Conservation (phyloP, 2,797 vertebrate genomes). For the Karalla daura region DNA sequence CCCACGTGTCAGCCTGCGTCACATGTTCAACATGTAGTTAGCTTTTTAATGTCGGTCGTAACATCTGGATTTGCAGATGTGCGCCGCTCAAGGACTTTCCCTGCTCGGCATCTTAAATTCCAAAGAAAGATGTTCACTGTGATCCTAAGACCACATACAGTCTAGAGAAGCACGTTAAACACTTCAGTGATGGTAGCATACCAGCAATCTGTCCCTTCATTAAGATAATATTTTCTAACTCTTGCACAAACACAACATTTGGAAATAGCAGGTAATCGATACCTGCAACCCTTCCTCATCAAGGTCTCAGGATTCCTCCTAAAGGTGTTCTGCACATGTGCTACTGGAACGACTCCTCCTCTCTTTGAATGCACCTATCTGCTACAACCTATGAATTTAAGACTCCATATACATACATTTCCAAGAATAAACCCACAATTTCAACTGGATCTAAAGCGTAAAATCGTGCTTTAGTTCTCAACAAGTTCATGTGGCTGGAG, state of each 20-base stretch:
- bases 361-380: not conserved
- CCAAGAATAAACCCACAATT: constrained; percentile 35
- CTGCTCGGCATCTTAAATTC: constrained; percentile 50
- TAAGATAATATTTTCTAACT: not conserved
- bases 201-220: constrained; percentile 18
- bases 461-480: constrained; percentile 17
- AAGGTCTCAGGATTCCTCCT: constrained; percentile 50
- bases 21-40: constrained; percentile 25
- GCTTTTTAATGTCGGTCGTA: constrained; percentile 46
- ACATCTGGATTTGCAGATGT: constrained; percentile 72
- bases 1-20: constrained; percentile 33
- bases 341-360: constrained; percentile 38
- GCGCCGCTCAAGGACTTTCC: constrained; percentile 64
- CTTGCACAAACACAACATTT: not conserved
- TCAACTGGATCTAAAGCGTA: constrained; percentile 42
- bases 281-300: constrained; percentile 31
- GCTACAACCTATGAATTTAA: constrained; percentile 41
- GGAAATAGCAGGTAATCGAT: constrained; percentile 29
- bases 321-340: constrained; percentile 67
- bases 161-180: constrained; percentile 5
- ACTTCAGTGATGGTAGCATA: constrained; percentile 10
- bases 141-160: not conserved
- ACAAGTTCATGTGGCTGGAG: constrained; percentile 20
- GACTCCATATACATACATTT: constrained; percentile 40
- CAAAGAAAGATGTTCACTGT: constrained; percentile 13